Conservation (phyloP, 30 jellyfish, hydroid and myxozoan genomes). For the Pelagia noctiluca region DNA sequence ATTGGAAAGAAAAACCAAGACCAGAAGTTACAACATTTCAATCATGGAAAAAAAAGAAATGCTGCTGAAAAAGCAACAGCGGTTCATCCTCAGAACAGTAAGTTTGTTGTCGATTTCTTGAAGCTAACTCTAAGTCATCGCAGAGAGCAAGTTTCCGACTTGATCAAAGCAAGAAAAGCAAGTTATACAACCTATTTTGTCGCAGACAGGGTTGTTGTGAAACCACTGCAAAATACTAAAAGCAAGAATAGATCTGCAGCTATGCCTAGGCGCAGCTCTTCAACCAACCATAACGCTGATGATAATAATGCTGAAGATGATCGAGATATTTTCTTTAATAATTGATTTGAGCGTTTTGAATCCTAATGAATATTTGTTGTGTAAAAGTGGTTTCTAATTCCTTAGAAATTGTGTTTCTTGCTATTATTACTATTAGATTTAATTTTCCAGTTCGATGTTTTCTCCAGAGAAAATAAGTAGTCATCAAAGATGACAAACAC, state of each 20-base stretch:
- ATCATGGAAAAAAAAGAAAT: constrained; percentile 44
- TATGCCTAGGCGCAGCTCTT: constrained; percentile 31
- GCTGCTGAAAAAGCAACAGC: constrained; percentile 34
- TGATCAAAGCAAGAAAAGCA: constrained; percentile 43
- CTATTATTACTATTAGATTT: too few relatives aligned
- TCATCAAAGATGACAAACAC: constrained; percentile 1
- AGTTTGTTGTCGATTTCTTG: constrained; percentile 16
- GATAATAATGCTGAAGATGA: constrained; percentile 21
- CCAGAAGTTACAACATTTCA: constrained; percentile 31
- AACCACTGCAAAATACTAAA: constrained; percentile 26
- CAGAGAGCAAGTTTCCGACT: constrained; percentile 15
- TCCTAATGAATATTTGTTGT: constrained; percentile 14
- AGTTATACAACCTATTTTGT: constrained; percentile 25
- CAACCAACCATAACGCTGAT: constrained; percentile 15
- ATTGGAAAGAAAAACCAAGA: constrained; percentile 39
- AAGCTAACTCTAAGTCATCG: constrained; percentile 25
- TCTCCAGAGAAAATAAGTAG: too few relatives aligned
- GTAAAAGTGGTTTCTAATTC: constrained; percentile 16
- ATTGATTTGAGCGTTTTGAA: constrained; percentile 22
- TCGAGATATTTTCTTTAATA: constrained; percentile 19
- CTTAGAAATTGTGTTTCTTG: constrained; percentile 28
- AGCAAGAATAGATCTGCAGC: constrained; percentile 31
- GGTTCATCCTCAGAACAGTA: constrained; percentile 11
- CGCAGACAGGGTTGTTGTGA: constrained; percentile 28
- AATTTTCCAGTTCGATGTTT: too few relatives aligned